Conservation (phyloP, 2,113 vertebrate species). For the Crotalus tigris region DNA sequence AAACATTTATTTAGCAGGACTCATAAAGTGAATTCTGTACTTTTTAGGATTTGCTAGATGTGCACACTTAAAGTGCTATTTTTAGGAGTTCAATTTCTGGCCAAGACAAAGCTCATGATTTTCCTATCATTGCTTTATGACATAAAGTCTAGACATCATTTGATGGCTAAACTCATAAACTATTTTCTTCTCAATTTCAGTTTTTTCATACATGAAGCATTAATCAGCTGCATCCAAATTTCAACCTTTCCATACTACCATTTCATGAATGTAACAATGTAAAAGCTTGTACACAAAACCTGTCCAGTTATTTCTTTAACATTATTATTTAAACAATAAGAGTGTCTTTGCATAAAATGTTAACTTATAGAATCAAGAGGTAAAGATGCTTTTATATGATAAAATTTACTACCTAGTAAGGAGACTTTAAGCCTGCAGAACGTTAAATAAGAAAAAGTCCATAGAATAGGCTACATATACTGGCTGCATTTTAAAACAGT, state of each 20-base stretch:
- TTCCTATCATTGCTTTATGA: background rate
- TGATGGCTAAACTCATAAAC: background rate
- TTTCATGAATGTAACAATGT: background rate
- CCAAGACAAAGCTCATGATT: slow-evolving; percentile 6
- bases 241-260: background rate
- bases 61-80: background rate
- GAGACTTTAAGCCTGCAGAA: background rate
- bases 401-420: background rate
- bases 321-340: background rate
- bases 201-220: background rate
- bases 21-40: background rate
- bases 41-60: background rate
- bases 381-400: background rate
- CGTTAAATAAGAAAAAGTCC: background rate
- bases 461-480: background rate
- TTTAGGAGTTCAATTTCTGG: background rate
- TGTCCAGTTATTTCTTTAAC: background rate
- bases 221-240: background rate
- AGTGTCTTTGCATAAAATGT: background rate
- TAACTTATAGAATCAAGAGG: background rate
- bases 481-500: background rate
- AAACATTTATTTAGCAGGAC: background rate
- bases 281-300: background rate
- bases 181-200: background rate
- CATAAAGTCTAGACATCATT: background rate